Conservation (phyloP, 2,888 invertebrate genomes). For the Troides oblongomaculatus region DNA sequence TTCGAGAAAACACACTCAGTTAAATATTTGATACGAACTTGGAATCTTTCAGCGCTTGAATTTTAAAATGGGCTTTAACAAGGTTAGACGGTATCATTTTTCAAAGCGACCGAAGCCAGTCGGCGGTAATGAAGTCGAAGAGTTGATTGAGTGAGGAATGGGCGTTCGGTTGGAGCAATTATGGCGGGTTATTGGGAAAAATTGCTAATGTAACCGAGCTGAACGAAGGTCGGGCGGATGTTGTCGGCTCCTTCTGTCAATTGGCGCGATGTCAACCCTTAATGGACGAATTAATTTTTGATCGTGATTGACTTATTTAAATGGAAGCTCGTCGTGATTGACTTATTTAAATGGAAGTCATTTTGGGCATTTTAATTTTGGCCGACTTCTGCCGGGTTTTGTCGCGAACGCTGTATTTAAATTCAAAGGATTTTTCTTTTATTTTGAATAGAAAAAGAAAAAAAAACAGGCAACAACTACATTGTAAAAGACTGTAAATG, state of each 20-base stretch:
- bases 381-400: too few relatives aligned
- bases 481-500: too few relatives aligned
- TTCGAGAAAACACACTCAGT: conserved; percentile 39
- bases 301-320: conserved; percentile 38
- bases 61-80: conserved; percentile 53
- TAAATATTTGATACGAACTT: conserved; percentile 70
- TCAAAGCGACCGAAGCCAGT: conserved; percentile 46
- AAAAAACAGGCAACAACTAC: too few relatives aligned
- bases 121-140: conserved; percentile 56
- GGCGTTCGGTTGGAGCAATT: conserved; percentile 52
- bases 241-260: conserved; percentile 40
- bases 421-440: too few relatives aligned
- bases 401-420: too few relatives aligned
- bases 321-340: conserved; percentile 31
- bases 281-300: conserved; percentile 50
- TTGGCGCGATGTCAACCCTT: conserved; percentile 43
- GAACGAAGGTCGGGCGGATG: conserved; percentile 41
- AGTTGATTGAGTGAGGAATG: conserved; percentile 63
- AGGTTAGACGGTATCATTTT: conserved; percentile 54
- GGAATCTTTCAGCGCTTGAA: conserved; percentile 56
- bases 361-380: neutral
- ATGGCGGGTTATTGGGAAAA: conserved; percentile 60
- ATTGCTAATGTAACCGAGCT: conserved; percentile 54
- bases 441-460: too few relatives aligned
- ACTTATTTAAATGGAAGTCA: conserved; percentile 22